Percentiles rank a stretch among this genome's conserved stretches.
phyloP scores from a whole-genome alignment of 2,888 invertebrate genomes.

The Drosophila hamatofila region DNA sequence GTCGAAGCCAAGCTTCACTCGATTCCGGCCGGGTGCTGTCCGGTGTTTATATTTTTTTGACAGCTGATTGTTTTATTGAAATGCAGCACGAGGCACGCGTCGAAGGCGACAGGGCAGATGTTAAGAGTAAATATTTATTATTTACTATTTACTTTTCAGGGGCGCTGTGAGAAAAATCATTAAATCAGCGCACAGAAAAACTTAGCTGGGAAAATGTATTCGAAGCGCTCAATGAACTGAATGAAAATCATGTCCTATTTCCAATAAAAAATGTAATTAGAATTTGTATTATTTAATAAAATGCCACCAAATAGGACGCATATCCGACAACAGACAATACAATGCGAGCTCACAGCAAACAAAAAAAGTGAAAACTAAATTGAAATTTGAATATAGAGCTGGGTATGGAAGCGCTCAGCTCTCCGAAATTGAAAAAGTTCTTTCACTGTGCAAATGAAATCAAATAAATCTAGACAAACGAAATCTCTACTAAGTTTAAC shows the following conservation, averaged over 20 bases:
- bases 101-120: slow-evolving; percentile 50
- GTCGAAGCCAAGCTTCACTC: slow-evolving; percentile 10
- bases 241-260: slow-evolving; percentile 35
- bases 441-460: slow-evolving; percentile 47
- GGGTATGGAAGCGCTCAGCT: slow-evolving; percentile 1
- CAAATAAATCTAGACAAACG: slow-evolving; percentile 47
- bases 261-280: slow-evolving; percentile 58
- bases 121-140: slow-evolving; percentile 67
- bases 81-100: slow-evolving; percentile 42
- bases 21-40: slow-evolving; percentile 1
- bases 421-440: slow-evolving; percentile 51
- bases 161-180: slow-evolving; percentile 67
- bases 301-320: slow-evolving; percentile 30
- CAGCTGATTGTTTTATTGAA: slow-evolving; percentile 73
- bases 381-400: slow-evolving; percentile 46
- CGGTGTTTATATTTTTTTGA: slow-evolving; percentile 54
- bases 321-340: slow-evolving; percentile 7
- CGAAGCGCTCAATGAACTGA: slow-evolving; percentile 35
- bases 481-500: slow-evolving; percentile 48
- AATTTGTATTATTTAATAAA: slow-evolving; percentile 72
- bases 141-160: slow-evolving; percentile 60
- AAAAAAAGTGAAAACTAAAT: slow-evolving; percentile 50
- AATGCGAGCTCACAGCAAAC: neutral
- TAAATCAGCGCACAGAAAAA: slow-evolving; percentile 49
- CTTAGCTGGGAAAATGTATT: slow-evolving; percentile 9